Base-by-base conservation (phyloP, 2,888 invertebrate genomes). In the Caenorhabditis angaria region DNA sequence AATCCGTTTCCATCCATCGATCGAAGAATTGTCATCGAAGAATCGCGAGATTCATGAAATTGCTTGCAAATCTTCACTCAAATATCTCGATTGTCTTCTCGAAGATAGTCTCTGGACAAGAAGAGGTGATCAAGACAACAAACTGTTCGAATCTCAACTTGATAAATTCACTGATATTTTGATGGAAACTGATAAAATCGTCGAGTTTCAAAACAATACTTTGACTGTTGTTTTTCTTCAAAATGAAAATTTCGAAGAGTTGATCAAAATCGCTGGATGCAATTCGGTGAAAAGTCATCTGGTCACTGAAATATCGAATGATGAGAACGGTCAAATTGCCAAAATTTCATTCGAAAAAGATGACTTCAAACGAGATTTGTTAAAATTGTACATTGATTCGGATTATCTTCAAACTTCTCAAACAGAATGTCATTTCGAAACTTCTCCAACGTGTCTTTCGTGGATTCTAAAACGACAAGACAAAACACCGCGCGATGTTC, bases 101-200 rank as follows among this genome's bases (percentile, higher is more conserved):
- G 72, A 73, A 35, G 72, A 68, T 25, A 68, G 65, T 47, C 62
- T 18, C 27, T 73, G 72, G 72, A 65, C 72, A 12, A 35, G 68
- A 22, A 48, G 55, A 28, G 27, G 55, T 18, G 54, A 62, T 25
- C 61, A 73, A 28, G 65, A 65, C 48, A 53, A 73, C 25, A 50
- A 59, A 32, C 55, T 65, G 27, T 73, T 65, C 59, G 68, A 56
- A 29, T 53, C 35, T n/a, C 72, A 68, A 53, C 41, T 73, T 48
- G 57, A 65, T 53, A 59, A 62, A 29, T 56, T 73, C 47, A 28
- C 29, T 1, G 18, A 20, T 6, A 18, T 58, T 25, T 28, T 56
- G 14, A 18, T 29, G 29, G 71, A 71, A 12, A 66, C 63, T 61
- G 71, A 71, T 48, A 71, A 66, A 57, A 61, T 71, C 47, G 53